These are phyloP conservation scores for Scyliorhinus canicula DNA, from an alignment of 2,797 vertebrate genomes.

Conservation along the genomic window DNA sequence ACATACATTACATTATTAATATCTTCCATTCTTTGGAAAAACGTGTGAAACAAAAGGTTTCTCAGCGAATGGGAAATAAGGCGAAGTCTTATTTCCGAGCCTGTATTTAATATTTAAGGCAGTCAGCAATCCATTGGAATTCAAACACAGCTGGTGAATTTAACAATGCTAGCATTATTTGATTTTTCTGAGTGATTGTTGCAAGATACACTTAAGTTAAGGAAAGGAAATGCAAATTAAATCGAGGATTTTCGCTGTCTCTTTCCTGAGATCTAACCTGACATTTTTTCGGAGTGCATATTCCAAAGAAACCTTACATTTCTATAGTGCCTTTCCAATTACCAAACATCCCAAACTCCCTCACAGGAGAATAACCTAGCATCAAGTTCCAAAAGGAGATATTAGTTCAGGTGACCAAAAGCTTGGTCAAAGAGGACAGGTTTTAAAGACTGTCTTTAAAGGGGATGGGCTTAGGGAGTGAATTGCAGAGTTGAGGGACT, in stretches of 20 bases:
- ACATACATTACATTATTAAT: neutral
- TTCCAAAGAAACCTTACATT: neutral
- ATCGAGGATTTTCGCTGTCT: neutral
- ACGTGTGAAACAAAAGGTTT: neutral
- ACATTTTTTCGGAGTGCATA: neutral
- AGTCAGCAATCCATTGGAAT: neutral
- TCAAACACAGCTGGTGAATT: neutral
- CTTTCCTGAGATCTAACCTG: neutral
- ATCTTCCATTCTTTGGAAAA: neutral
- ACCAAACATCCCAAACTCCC: neutral
- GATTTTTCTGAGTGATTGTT: neutral
- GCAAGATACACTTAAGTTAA: neutral
- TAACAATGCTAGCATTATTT: neutral
- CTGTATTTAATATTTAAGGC: neutral
- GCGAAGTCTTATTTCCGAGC: neutral
- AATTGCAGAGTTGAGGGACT: neutral
- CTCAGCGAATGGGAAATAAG: neutral
- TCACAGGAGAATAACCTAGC: neutral
- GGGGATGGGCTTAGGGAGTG: neutral
- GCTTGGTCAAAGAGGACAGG: neutral
- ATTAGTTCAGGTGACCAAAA: neutral
- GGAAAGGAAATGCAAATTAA: neutral
- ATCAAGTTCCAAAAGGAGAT: neutral
- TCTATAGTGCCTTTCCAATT: too few relatives aligned
- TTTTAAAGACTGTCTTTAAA: neutral